phyloP scores from a whole-genome alignment of 2,113 vertebrate species.

The Galemys pyrenaicus region DNA sequence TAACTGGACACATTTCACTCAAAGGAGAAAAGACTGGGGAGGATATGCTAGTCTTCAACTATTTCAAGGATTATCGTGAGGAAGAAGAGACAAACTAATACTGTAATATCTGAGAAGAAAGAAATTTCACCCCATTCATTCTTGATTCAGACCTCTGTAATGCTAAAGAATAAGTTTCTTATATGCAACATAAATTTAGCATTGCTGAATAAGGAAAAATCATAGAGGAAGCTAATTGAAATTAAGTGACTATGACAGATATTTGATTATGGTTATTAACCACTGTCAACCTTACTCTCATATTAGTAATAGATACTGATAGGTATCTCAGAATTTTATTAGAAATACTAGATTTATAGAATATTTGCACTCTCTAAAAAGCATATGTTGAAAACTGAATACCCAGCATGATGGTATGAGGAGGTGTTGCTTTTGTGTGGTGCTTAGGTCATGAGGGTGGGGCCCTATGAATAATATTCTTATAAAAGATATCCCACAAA shows the following conservation, averaged over 20 bases:
- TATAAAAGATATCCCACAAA: neutral
- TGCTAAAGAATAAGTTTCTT: neutral
- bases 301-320: neutral
- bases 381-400: neutral
- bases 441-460: neutral
- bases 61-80: neutral
- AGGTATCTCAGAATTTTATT: conserved; percentile 5
- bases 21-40: neutral
- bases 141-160: neutral
- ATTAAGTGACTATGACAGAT: neutral
- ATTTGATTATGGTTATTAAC: neutral
- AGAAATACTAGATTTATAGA: neutral
- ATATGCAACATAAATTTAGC: neutral
- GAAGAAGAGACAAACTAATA: neutral
- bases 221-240: neutral
- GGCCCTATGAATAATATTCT: neutral
- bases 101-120: neutral
- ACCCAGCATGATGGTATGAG: neutral
- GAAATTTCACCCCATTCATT: neutral
- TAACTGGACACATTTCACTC: neutral
- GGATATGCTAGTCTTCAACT: neutral
- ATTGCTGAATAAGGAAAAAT: neutral
- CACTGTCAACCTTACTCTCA: neutral
- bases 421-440: neutral
- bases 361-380: neutral